Percentiles rank a stretch among this genome's conserved stretches.
Conservation (phyloP, 2,888 invertebrate species). For the Meghimatium bilineatum region DNA sequence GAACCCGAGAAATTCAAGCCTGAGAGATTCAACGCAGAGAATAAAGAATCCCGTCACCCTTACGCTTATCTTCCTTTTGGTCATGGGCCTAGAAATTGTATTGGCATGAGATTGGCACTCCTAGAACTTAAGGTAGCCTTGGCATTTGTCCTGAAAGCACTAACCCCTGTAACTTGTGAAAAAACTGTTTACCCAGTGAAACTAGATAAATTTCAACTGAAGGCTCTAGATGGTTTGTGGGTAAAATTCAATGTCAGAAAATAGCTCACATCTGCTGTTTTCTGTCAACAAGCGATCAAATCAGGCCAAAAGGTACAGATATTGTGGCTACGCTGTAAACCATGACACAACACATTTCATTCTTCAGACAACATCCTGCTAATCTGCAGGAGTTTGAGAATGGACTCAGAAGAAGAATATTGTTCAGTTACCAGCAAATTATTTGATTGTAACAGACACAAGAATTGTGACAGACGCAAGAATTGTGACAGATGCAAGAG, state of each 20-base stretch:
- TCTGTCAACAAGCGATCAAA: neutral
- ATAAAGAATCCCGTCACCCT: slow-evolving; percentile 18
- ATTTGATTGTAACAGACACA: no score
- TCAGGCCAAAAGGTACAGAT: no score
- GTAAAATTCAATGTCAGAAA: slow-evolving; percentile 21
- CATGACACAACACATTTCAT: no score
- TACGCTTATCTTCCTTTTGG: slow-evolving; percentile 38
- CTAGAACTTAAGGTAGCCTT: slow-evolving; percentile 26
- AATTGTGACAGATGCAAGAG: no score
- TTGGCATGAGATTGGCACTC: slow-evolving; percentile 38
- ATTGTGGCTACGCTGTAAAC: no score
- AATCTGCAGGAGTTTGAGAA: no score
- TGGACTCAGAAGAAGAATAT: no score
- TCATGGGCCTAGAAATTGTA: slow-evolving; percentile 35
- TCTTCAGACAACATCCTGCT: no score
- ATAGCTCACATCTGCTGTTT: neutral
- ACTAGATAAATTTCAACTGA: neutral
- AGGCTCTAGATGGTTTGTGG: slow-evolving; percentile 22
- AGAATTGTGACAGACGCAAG: no score
- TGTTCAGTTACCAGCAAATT: no score
- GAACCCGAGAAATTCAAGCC: slow-evolving; percentile 55
- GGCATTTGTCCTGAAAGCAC: slow-evolving; percentile 20
- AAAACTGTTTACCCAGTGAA: slow-evolving; percentile 38
- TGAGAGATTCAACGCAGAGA: slow-evolving; percentile 47
- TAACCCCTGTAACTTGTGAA: slow-evolving; percentile 25